phyloP scores from a whole-genome alignment of 2,113 vertebrate genomes.

The Microtus montanus region DNA sequence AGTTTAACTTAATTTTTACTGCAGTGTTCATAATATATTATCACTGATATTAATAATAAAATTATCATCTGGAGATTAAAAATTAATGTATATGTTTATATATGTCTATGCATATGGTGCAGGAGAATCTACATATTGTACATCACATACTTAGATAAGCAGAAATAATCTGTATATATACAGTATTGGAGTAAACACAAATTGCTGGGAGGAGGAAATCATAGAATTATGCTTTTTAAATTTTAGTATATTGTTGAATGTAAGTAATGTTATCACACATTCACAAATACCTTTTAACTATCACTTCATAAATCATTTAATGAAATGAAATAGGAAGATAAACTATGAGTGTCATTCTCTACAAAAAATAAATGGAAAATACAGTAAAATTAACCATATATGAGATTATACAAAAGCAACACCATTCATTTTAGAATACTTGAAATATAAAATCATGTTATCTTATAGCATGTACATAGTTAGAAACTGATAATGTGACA shows the following conservation, averaged over 20 bases:
- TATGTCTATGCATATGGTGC: no score
- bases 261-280: background rate
- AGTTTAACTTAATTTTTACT: background rate
- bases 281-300: background rate
- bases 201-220: background rate
- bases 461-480: background rate
- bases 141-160: background rate
- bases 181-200: background rate
- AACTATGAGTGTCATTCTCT: background rate
- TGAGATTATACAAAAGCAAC: background rate
- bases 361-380: background rate
- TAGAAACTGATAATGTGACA: background rate
- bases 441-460: background rate
- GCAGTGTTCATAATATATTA: background rate
- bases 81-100: background rate
- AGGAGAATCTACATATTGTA: background rate
- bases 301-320: background rate
- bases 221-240: background rate
- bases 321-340: background rate
- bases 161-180: background rate
- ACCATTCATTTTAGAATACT: background rate
- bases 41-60: background rate
- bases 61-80: background rate
- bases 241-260: background rate
- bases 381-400: background rate